Conservation (phyloP, 2,888 invertebrate species). For the Ectobius pallidus region DNA sequence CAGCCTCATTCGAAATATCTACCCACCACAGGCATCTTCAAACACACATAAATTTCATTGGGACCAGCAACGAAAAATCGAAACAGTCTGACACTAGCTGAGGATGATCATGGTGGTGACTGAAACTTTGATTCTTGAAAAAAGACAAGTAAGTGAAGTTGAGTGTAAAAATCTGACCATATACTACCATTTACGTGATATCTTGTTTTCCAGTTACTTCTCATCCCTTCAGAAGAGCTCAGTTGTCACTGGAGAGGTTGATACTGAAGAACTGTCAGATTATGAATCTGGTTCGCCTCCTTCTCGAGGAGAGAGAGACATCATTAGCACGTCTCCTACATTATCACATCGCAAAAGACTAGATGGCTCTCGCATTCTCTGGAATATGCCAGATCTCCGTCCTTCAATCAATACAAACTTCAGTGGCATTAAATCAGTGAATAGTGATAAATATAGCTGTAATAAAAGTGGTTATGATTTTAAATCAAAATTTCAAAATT, state of each 20-base stretch:
- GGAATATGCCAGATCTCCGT: conserved; percentile 53
- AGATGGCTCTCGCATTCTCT: not conserved
- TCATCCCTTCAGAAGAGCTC: conserved; percentile 12
- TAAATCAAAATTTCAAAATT: conserved; percentile 54
- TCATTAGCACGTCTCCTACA: not conserved
- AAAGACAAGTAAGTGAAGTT: too few species aligned
- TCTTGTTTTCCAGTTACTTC: too few species aligned
- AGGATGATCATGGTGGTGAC: too few species aligned
- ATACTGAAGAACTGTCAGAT: conserved; percentile 56
- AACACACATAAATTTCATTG: too few species aligned
- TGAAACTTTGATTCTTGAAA: too few species aligned
- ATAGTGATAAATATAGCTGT: not conserved
- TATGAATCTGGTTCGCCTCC: conserved; percentile 65
- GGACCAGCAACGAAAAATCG: too few species aligned
- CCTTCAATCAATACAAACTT: conserved; percentile 62
- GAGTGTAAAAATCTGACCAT: too few species aligned
- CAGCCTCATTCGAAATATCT: too few species aligned
- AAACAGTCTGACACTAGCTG: too few species aligned
- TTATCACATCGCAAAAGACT: not conserved
- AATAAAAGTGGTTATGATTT: conserved; percentile 54
- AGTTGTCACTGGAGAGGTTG: conserved; percentile 8
- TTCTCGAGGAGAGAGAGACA: conserved; percentile 56
- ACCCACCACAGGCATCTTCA: too few species aligned
- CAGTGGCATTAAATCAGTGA: conserved; percentile 44
- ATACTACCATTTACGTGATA: too few species aligned